phyloP scores from a whole-genome alignment of 1,140 invertebrate genomes.

The Eupeodes corollae region DNA sequence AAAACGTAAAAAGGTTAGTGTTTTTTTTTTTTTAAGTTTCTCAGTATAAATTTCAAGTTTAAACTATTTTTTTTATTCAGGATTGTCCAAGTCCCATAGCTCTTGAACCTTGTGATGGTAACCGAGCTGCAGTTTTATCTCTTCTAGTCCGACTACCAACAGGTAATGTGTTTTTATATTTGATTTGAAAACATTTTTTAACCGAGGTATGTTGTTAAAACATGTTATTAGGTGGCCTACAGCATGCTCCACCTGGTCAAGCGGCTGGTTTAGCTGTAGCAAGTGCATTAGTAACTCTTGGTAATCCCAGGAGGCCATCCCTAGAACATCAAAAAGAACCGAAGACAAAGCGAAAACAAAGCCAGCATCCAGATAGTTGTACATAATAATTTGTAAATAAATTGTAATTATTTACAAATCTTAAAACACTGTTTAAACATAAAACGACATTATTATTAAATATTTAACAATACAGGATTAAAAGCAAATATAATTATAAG shows the following conservation, averaged over 20 bases:
- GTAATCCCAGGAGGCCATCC: slow-evolving; percentile 60
- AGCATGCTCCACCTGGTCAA: slow-evolving; percentile 71
- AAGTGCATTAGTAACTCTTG: slow-evolving; percentile 73
- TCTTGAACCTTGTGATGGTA: slow-evolving; percentile 80
- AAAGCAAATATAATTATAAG: too few species aligned
- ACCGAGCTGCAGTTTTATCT: slow-evolving; percentile 84
- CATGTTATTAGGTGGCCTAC: slow-evolving; percentile 24
- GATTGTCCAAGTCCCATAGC: slow-evolving; percentile 85
- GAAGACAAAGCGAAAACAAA: slow-evolving; percentile 53
- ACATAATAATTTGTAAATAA: slow-evolving; percentile 24
- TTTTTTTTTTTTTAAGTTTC: background rate
- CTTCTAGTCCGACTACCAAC: slow-evolving; percentile 80
- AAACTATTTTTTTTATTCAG: slow-evolving; percentile 12
- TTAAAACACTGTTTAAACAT: background rate
- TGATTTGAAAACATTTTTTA: background rate
- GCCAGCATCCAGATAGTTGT: slow-evolving; percentile 57
- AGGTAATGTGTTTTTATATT: slow-evolving; percentile 33
- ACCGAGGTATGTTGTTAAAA: too few species aligned
- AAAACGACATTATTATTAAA: background rate
- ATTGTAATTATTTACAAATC: slow-evolving; percentile 9
- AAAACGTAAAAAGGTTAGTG: slow-evolving; percentile 34
- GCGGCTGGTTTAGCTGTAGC: slow-evolving; percentile 72
- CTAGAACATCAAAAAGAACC: slow-evolving; percentile 56
- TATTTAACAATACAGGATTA: background rate
- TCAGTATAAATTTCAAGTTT: too few species aligned